Base-by-base conservation (phyloP, 2,113 vertebrate species). In the Phrynosoma platyrhinos region DNA sequence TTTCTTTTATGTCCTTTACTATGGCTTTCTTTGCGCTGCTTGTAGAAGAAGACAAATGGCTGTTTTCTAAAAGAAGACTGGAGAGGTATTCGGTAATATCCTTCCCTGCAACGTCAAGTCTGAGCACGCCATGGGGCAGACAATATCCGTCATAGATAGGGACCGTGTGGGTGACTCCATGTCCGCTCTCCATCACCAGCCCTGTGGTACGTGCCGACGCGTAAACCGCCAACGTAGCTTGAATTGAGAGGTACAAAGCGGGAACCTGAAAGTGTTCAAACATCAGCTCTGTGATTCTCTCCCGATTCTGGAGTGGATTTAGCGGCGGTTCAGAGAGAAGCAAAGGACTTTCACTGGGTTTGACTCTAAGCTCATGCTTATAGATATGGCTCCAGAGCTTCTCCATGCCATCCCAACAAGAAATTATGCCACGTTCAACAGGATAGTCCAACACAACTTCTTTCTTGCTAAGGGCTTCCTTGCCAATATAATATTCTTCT, bases 381-480 rank as follows among this genome's bases (percentile, higher is more conserved):
- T 80, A 89, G 30, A 89, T 74, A 0, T 89, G 21, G 20, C 64
- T 87, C 88, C 89, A 87, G 14, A 91, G 89, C 21, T 97, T 98
- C 97, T 98, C 97, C 97, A 98, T 98, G 91, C 98, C 97, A 36
- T 1, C 97, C 97, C 98, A 98, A 96, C 97, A 97, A 91, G 97
- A 76, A 94, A 98, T 97, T 95, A 97, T 97, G n/a, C 98, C 98
- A 84, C 97, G 97, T 95, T 98, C 97, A 79, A 98, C 97, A 94
- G 98, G 97, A 93, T 98, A 98, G 93, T 98, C 98, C 95, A 98
- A 92, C 92, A 97, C 97, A 90, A 97, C 82, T 96, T 97, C 97
- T 36, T 97, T 97, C 95, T 97, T 98, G 97, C 97, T 97, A 94
- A 98, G 97, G 90, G 97, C 97, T 87, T 97, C 97, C 91, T 97